Evolutionary conservation across 2,797 vertebrate genomes (phyloP).

Genomic region (Peromyscus aztecus): DNA sequence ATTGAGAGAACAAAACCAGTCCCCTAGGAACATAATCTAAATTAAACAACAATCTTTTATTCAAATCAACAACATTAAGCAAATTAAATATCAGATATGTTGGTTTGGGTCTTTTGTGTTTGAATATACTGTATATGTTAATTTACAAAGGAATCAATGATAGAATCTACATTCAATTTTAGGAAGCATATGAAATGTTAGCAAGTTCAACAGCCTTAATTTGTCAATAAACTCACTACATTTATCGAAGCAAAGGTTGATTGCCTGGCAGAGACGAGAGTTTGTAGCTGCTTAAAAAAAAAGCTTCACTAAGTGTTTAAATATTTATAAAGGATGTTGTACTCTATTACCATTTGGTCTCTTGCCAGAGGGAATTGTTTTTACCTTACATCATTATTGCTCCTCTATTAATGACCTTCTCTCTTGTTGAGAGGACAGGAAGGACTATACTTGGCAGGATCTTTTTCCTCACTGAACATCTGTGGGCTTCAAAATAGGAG

Average conservation of each 20-base stretch:
- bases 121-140: not conserved
- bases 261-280: not conserved
- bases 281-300: not conserved
- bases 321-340: not conserved
- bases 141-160: not conserved
- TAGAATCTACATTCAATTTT: not conserved
- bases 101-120: not conserved
- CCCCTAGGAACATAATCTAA: not conserved
- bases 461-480: not conserved
- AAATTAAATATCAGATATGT: not conserved
- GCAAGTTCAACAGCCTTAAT: not conserved
- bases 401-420: not conserved
- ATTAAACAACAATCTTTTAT: slow-evolving; percentile 23
- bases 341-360: not conserved
- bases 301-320: not conserved
- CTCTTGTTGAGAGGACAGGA: not conserved
- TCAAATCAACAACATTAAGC: not conserved
- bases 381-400: not conserved
- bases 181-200: not conserved
- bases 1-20: not conserved
- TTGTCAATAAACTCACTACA: not conserved
- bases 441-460: not conserved
- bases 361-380: not conserved
- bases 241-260: not conserved
- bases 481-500: not conserved